A percentile compares a stretch with the other conserved stretches of the same genome.
Conservation (phyloP, 2,797 vertebrate species). For the Novumbra hubbsi region DNA sequence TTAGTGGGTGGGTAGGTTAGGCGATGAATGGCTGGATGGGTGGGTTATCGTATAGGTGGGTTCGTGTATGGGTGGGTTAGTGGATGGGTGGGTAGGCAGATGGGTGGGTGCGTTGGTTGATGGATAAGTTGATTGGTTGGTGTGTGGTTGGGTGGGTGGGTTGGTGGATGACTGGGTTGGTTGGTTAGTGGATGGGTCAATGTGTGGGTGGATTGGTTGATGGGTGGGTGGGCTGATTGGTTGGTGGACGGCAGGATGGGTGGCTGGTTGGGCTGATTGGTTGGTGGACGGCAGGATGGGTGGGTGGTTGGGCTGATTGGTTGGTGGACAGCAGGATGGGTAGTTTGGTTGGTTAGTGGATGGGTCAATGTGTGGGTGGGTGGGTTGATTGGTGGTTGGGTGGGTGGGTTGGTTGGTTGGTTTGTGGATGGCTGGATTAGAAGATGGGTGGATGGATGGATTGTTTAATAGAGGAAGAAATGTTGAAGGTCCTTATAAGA, state of each 20-base stretch:
- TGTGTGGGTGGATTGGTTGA: constrained; percentile 25
- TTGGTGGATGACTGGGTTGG: constrained; percentile 21
- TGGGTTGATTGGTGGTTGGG: not conserved
- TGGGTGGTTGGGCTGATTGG: constrained; percentile 10
- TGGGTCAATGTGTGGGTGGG: not conserved
- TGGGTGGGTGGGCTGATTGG: not conserved
- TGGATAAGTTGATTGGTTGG: not conserved
- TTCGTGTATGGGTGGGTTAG: constrained; percentile 5
- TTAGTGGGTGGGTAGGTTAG: not conserved
- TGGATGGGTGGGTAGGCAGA: constrained; percentile 20
- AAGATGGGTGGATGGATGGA: not conserved
- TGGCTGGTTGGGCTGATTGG: constrained; percentile 21
- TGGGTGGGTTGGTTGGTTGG: constrained; percentile 15
- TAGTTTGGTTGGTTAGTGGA: not conserved
- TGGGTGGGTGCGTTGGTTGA: constrained; percentile 25
- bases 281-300: constrained; percentile 27
- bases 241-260: not conserved
- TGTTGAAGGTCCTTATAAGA: not conserved
- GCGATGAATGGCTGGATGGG: not conserved
- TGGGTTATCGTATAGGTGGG: constrained; percentile 1
- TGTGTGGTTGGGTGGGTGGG: not conserved
- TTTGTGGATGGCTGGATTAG: not conserved
- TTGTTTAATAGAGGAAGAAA: not conserved
- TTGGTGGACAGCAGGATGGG: not conserved
- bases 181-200: constrained; percentile 14